A percentile compares a stretch with the other conserved stretches of the same genome.
These are phyloP conservation scores for Xiphophorus hellerii DNA, from an alignment of 2,113 vertebrate species.

Conservation along the genomic window DNA sequence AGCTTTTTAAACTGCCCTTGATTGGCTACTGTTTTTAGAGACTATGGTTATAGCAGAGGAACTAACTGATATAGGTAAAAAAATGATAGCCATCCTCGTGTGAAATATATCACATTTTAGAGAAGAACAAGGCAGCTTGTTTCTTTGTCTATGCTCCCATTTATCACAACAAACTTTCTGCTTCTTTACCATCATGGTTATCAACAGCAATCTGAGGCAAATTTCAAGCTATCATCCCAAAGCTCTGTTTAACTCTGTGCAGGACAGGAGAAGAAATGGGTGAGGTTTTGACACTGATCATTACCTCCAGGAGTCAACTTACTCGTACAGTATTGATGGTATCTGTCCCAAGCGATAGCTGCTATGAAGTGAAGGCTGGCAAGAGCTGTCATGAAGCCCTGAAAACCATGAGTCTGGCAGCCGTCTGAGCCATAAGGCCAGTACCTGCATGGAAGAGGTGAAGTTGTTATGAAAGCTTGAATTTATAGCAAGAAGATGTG, in stretches of 20 bases:
- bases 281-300: background rate
- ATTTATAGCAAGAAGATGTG: background rate
- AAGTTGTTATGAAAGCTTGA: background rate
- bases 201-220: too few species aligned
- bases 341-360: slow-evolving; percentile 93
- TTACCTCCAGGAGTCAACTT: slow-evolving; percentile 53
- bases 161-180: too few species aligned
- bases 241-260: background rate
- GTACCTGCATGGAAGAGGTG: slow-evolving; percentile 76
- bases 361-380: slow-evolving; percentile 91
- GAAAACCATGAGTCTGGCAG: slow-evolving; percentile 95
- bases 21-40: background rate
- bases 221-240: too few species aligned
- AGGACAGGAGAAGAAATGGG: background rate
- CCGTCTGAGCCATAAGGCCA: slow-evolving; percentile 93
- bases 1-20: background rate
- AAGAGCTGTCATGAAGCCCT: slow-evolving; percentile 88
- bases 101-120: too few species aligned
- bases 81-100: too few species aligned
- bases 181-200: too few species aligned
- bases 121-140: too few species aligned
- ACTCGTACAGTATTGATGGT: slow-evolving; percentile 93
- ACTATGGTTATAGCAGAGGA: too few species aligned
- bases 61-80: too few species aligned
- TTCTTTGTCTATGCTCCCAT: too few species aligned